Conservation (phyloP, 2,113 vertebrate genomes). For the Mormyrus lacerda region DNA sequence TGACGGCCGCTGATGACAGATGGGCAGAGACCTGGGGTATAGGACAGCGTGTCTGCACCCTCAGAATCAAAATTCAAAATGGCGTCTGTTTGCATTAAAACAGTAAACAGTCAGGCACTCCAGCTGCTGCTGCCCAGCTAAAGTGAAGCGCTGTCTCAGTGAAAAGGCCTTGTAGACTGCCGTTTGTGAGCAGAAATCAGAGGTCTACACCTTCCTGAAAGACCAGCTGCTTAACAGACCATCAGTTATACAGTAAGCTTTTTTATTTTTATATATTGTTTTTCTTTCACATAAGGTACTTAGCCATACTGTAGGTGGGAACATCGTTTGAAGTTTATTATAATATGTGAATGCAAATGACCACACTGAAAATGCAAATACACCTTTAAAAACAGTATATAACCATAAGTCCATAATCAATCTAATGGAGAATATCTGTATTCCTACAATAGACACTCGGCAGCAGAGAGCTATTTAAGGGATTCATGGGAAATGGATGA, state of each 20-base stretch:
- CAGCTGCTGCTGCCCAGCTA: not conserved
- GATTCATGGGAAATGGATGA: not conserved
- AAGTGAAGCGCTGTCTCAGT: not conserved
- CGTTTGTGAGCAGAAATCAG: not conserved
- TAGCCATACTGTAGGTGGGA: not conserved
- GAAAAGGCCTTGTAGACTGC: not conserved
- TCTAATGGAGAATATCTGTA: not conserved
- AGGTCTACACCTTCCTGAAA: not conserved
- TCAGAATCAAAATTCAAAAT: not conserved
- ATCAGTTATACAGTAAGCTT: too few relatives aligned
- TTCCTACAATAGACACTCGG: not conserved
- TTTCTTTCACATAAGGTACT: not conserved
- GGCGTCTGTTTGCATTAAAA: not conserved
- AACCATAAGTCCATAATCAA: not conserved
- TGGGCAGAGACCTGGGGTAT: not conserved
- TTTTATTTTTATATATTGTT: too few relatives aligned
- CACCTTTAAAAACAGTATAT: not conserved
- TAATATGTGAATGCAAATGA: not conserved
- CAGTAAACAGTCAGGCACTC: not conserved
- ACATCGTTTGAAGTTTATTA: not conserved
- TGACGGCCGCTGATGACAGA: not conserved
- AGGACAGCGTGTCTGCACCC: not conserved
- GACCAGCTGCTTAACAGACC: not conserved
- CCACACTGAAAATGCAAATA: not conserved
- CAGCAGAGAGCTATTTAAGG: not conserved